phyloP scores from a whole-genome alignment of 2,797 vertebrate species.

The Prionace glauca region DNA sequence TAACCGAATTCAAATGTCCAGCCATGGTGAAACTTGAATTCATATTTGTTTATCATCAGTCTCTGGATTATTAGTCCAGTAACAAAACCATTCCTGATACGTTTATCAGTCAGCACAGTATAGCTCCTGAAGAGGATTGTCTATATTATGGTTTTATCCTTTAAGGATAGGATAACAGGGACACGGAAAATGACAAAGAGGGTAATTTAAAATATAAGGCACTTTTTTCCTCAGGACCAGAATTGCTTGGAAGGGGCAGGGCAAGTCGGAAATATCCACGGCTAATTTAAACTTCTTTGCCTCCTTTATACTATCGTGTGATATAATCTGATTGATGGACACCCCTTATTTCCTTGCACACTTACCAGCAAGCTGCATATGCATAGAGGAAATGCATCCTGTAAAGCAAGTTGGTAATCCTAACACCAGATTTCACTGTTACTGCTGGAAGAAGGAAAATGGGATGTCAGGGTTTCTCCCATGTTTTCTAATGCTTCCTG shows the following conservation, averaged over 20 bases:
- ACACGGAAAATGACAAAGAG: neutral
- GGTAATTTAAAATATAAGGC: neutral
- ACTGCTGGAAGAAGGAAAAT: neutral
- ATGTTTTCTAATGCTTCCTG: neutral
- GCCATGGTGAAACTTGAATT: too few species aligned
- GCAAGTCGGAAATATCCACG: neutral
- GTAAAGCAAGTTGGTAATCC: neutral
- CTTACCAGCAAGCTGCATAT: neutral
- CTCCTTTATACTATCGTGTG: neutral
- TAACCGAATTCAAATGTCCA: too few species aligned
- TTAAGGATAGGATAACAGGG: neutral
- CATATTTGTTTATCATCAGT: too few species aligned
- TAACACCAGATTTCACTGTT: neutral
- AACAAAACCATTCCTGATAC: neutral
- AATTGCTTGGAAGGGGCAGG: neutral
- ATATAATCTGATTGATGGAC: neutral
- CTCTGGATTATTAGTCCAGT: too few species aligned
- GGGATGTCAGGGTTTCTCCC: neutral
- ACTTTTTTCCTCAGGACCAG: neutral
- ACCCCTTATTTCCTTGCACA: neutral
- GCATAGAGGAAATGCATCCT: neutral
- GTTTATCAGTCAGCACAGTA: neutral
- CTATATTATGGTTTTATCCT: neutral
- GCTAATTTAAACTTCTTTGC: neutral
- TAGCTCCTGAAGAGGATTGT: neutral